Conservation (phyloP, 2,888 invertebrate species). For the Lochmaea capreae region DNA sequence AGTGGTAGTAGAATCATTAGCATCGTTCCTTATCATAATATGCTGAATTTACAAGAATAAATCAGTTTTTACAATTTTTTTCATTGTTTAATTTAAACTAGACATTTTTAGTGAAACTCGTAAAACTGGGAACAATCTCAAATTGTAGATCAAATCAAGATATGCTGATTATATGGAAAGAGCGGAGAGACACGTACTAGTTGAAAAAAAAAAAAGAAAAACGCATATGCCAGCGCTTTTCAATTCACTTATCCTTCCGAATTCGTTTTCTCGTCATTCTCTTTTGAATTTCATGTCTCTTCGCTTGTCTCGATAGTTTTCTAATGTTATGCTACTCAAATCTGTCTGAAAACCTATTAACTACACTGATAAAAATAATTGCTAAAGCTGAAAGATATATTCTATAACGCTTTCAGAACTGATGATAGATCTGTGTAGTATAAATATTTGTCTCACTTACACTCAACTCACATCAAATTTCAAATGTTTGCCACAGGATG, state of each 20-base stretch:
- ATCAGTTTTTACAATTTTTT: no score
- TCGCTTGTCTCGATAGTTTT: constrained; percentile 47
- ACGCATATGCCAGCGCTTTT: constrained; percentile 58
- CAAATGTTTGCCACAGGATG: no score
- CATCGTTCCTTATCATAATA: not conserved
- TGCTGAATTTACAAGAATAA: no score
- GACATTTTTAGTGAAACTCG: not conserved
- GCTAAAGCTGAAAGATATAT: not conserved
- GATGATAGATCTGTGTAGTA: no score
- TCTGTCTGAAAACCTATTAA: not conserved
- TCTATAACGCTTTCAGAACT: no score
- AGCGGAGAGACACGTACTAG: constrained; percentile 18
- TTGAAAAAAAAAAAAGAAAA: constrained; percentile 30
- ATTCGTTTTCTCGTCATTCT: constrained; percentile 53
- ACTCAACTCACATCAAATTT: no score
- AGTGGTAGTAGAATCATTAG: not conserved
- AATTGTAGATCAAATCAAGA: constrained; percentile 10
- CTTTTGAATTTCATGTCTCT: constrained; percentile 54
- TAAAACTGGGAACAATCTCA: not conserved
- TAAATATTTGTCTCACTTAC: no score
- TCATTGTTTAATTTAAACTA: no score
- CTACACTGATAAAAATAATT: not conserved
- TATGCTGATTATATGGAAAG: constrained; percentile 31
- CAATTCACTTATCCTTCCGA: constrained; percentile 54
- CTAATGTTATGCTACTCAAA: constrained; percentile 18